Conservation (phyloP, 2,113 vertebrate species). For the Pomatostomus ruficeps region DNA sequence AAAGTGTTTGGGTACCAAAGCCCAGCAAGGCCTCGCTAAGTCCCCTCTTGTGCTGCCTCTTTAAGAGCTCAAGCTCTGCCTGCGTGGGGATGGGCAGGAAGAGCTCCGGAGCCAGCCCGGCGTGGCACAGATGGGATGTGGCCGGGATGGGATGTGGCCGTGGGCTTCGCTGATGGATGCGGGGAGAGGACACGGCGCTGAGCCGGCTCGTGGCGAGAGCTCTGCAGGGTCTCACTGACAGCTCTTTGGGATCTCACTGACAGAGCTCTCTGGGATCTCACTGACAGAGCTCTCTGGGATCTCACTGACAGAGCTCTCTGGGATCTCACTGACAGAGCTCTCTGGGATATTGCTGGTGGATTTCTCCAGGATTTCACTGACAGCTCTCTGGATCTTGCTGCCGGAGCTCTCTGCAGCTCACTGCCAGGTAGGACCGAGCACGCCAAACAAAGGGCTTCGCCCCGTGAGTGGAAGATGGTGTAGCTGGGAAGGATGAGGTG, state of each 20-base stretch:
- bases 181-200: background rate
- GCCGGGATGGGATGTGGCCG: background rate
- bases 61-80: constrained; percentile 6
- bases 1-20: background rate
- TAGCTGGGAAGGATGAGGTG: background rate
- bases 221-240: background rate
- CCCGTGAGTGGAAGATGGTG: fast-evolving
- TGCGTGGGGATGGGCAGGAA: background rate
- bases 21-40: fast-evolving
- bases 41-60: background rate
- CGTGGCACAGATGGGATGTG: background rate
- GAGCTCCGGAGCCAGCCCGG: background rate
- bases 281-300: background rate
- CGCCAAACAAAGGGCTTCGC: fast-evolving
- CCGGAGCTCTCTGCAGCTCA: background rate
- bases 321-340: background rate
- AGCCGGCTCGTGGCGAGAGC: background rate
- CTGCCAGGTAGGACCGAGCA: background rate
- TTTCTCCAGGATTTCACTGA: background rate
- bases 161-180: background rate
- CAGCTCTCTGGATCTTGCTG: background rate
- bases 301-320: background rate
- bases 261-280: background rate
- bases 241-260: background rate
- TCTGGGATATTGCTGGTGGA: background rate